A percentile compares a stretch with the other conserved stretches of the same genome.
Evolutionary conservation across 2,797 vertebrate species (phyloP).

Genomic region (Mormyrus proboscirostris): DNA sequence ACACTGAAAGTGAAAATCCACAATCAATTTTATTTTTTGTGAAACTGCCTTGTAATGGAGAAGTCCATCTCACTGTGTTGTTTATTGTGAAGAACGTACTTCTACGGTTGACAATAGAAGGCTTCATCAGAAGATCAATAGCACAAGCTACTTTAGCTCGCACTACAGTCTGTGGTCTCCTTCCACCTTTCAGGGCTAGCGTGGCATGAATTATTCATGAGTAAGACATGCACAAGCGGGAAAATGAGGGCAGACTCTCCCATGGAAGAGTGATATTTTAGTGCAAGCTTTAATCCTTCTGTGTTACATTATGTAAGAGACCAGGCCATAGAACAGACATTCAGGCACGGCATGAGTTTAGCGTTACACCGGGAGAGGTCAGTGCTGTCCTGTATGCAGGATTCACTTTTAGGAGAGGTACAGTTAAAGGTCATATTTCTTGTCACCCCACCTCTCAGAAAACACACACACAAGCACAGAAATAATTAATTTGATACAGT

Average conservation of each 20-base stretch:
- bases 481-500: not conserved
- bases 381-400: not conserved
- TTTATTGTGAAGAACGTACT: conserved; percentile 10
- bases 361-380: not conserved
- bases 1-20: not conserved
- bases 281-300: conserved; percentile 31
- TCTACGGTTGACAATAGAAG: not conserved
- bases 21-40: conserved; percentile 5
- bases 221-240: conserved; percentile 1
- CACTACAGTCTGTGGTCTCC: not conserved
- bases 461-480: conserved; percentile 27
- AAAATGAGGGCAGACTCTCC: conserved; percentile 31
- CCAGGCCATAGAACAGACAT: not conserved
- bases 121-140: conserved; percentile 7
- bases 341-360: not conserved
- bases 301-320: conserved; percentile 40
- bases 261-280: conserved; percentile 35
- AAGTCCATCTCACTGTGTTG: not conserved
- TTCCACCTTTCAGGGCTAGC: conserved; percentile 5
- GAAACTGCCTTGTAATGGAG: not conserved
- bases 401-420: not conserved
- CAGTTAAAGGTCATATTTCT: not conserved
- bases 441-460: not conserved
- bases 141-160: not conserved
- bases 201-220: conserved; percentile 23